These are phyloP conservation scores for Actias luna DNA, from an alignment of 2,888 invertebrate genomes.

Conservation along the genomic window DNA sequence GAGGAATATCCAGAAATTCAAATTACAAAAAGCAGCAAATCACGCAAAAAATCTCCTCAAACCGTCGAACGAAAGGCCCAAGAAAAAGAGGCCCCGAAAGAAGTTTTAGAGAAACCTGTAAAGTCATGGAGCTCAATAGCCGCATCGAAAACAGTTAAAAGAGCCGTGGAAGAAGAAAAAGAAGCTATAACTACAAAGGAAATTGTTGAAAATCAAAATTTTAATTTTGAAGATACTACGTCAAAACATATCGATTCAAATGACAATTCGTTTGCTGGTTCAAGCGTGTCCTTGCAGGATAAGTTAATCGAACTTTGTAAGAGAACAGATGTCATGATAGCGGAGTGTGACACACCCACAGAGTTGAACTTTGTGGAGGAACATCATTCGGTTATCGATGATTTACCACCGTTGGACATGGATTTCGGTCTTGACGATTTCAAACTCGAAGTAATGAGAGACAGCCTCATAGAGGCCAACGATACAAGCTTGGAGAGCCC, in stretches of 20 bases:
- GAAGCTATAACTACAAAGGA: constrained; percentile 23
- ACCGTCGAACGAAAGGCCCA: constrained; percentile 39
- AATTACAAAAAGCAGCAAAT: constrained; percentile 63
- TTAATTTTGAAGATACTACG: constrained; percentile 27
- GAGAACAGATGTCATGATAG: constrained; percentile 74
- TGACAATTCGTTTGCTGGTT: constrained; percentile 42
- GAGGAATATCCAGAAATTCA: constrained; percentile 75
- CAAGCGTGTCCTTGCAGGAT: constrained; percentile 60
- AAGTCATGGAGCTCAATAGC: constrained; percentile 82
- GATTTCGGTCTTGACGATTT: constrained; percentile 73
- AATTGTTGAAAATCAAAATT: constrained; percentile 25
- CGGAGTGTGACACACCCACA: constrained; percentile 70
- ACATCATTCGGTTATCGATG: constrained; percentile 63
- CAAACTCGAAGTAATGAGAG: constrained; percentile 71
- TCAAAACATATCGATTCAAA: constrained; percentile 26
- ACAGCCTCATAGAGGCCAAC: constrained; percentile 64
- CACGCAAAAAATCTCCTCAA: constrained; percentile 63
- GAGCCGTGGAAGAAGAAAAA: constrained; percentile 35
- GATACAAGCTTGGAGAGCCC: constrained; percentile 63
- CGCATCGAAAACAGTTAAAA: constrained; percentile 56
- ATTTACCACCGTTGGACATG: constrained; percentile 66
- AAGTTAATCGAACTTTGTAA: constrained; percentile 71
- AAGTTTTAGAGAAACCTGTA: constrained; percentile 51
- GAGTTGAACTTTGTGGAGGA: constrained; percentile 74
- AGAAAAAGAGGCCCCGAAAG: constrained; percentile 33